Evolutionary conservation across 2,113 vertebrate genomes (phyloP).

Genomic region (Saguinus imperator): DNA sequence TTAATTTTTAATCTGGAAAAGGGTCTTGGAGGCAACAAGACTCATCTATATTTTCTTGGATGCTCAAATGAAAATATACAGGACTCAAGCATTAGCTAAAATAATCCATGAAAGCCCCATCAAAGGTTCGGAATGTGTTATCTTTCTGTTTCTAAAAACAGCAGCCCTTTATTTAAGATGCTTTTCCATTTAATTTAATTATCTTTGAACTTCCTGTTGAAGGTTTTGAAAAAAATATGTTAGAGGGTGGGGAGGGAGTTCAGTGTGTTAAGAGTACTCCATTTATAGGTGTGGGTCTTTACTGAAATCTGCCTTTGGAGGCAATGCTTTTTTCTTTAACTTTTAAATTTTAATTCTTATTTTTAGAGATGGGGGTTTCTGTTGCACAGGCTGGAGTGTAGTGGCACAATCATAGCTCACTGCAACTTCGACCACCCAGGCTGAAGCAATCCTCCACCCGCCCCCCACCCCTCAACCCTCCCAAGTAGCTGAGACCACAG

Average conservation of each 20-base stretch:
- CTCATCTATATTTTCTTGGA: conserved; percentile 80
- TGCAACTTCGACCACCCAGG: too few relatives aligned
- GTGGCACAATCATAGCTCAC: too few relatives aligned
- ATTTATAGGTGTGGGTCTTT: rapidly evolving
- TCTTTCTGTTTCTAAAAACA: conserved; percentile 64
- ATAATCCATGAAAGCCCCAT: conserved; percentile 63
- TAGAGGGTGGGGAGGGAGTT: background rate
- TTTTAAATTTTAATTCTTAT: too few relatives aligned
- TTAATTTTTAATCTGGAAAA: conserved; percentile 88
- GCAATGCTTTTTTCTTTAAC: too few relatives aligned
- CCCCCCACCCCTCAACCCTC: too few relatives aligned
- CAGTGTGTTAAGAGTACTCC: background rate
- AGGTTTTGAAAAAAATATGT: conserved; percentile 51
- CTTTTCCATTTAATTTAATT: conserved; percentile 65
- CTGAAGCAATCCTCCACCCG: too few relatives aligned
- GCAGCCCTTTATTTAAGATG: conserved; percentile 59
- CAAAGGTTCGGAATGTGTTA: conserved; percentile 53
- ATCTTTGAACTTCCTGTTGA: conserved; percentile 56
- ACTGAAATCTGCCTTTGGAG: background rate
- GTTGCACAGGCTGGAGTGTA: too few relatives aligned
- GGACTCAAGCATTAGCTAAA: conserved; percentile 57
- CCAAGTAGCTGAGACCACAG: too few relatives aligned
- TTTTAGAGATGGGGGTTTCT: too few relatives aligned
- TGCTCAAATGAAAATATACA: conserved; percentile 73
- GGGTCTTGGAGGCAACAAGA: conserved; percentile 79